Conservation (phyloP, 2,888 invertebrate genomes). For the Spodoptera littoralis region DNA sequence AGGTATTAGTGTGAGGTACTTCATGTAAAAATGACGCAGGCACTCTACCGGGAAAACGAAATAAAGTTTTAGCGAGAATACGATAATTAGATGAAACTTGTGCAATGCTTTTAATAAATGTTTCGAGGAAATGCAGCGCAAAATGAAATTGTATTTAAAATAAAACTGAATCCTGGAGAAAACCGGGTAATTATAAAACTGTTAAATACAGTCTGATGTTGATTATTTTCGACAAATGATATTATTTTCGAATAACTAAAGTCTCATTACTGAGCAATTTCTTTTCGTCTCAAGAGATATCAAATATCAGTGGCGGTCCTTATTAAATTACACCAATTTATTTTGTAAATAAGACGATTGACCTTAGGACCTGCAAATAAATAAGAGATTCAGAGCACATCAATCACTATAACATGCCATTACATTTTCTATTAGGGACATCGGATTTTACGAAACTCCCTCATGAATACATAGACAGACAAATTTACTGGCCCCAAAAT, state of each 20-base stretch:
- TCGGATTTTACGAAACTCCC: constrained; percentile 28
- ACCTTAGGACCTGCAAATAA: constrained; percentile 23
- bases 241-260: neutral
- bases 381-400: constrained; percentile 20
- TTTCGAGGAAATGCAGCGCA: too few species aligned
- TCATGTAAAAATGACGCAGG: too few species aligned
- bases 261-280: constrained; percentile 22
- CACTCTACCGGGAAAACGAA: neutral
- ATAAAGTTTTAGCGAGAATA: neutral
- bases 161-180: too few species aligned
- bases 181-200: too few species aligned
- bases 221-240: too few species aligned
- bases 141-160: too few species aligned
- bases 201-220: too few species aligned
- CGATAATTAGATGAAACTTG: neutral
- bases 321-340: constrained; percentile 23
- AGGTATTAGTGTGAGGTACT: too few species aligned
- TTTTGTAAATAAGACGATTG: constrained; percentile 19
- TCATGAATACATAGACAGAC: constrained; percentile 28
- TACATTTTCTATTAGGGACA: constrained; percentile 22
- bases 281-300: constrained; percentile 8
- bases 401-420: constrained; percentile 24
- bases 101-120: neutral
- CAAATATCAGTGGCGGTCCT: constrained; percentile 3
- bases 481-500: constrained; percentile 35